Percentiles rank a stretch among this genome's conserved stretches.
phyloP scores from a whole-genome alignment of 2,113 vertebrate species.

The Xenopus borealis region DNA sequence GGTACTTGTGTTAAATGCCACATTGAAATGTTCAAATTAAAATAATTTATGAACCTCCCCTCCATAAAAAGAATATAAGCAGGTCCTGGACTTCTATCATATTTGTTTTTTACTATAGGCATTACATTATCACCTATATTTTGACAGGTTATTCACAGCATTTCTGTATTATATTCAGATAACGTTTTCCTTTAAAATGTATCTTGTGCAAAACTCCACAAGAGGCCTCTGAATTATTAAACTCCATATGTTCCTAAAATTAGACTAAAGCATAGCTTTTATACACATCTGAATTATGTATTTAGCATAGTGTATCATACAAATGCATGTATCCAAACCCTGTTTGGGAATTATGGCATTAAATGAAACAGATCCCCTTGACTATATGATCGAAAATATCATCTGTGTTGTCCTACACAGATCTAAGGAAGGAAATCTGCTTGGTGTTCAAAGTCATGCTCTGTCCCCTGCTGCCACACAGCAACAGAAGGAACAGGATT shows the following conservation, averaged over 20 bases:
- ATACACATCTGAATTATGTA: background rate
- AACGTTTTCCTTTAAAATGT: slow-evolving; percentile 24
- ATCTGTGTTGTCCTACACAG: background rate
- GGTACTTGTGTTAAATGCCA: too few relatives aligned
- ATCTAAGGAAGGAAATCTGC: slow-evolving; percentile 28
- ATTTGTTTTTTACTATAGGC: too few relatives aligned
- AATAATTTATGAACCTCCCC: too few relatives aligned
- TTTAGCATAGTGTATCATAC: background rate
- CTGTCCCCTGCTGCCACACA: slow-evolving; percentile 28
- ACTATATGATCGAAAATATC: slow-evolving; percentile 16
- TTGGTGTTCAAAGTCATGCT: slow-evolving; percentile 32
- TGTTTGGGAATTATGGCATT: background rate
- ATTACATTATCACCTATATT: too few relatives aligned
- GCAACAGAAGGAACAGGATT: slow-evolving; percentile 40
- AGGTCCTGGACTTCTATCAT: too few relatives aligned
- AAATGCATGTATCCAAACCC: background rate
- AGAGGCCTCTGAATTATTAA: slow-evolving; percentile 69
- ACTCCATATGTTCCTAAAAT: slow-evolving; percentile 65
- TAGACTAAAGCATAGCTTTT: slow-evolving; percentile 57
- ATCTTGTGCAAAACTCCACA: slow-evolving; percentile 57
- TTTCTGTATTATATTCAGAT: too few relatives aligned
- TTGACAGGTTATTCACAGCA: too few relatives aligned
- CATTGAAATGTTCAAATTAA: too few relatives aligned
- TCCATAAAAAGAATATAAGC: too few relatives aligned
- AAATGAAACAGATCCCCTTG: slow-evolving; percentile 8